These are phyloP conservation scores for Pachydiplax longipennis DNA, from an alignment of 2,888 invertebrate genomes.

Conservation along the genomic window DNA sequence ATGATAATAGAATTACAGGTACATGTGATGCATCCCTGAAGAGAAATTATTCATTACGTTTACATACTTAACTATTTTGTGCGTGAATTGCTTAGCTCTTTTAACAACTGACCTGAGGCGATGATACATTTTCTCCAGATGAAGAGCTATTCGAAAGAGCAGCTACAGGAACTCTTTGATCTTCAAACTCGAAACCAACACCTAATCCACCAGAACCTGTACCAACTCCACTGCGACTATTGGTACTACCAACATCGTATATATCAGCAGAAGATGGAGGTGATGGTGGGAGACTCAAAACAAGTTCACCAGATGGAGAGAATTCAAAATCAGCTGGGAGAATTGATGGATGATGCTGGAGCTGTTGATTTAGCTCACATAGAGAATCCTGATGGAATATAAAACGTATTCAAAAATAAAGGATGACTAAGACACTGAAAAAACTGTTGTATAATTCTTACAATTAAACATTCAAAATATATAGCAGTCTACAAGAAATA, in stretches of 20 bases:
- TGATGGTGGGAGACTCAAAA: constrained; percentile 68
- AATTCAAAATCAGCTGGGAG: constrained; percentile 94
- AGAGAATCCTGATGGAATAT: constrained; percentile 78
- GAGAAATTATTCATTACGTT: too few relatives aligned
- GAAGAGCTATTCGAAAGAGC: constrained; percentile 67
- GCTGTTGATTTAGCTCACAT: constrained; percentile 83
- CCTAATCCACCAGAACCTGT: neutral
- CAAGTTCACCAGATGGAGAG: constrained; percentile 78
- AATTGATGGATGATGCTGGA: constrained; percentile 90
- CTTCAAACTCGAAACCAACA: constrained; percentile 67
- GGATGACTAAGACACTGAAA: neutral
- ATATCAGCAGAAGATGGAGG: constrained; percentile 61
- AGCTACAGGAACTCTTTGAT: constrained; percentile 79
- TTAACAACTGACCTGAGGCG: constrained; percentile 24
- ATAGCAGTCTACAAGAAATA: too few relatives aligned
- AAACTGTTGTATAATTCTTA: too few relatives aligned
- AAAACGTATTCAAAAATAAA: neutral
- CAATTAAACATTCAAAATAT: too few relatives aligned
- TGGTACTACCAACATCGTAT: constrained; percentile 66
- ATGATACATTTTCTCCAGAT: constrained; percentile 41
- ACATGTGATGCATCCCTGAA: too few relatives aligned
- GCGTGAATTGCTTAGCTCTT: neutral
- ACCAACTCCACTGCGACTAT: constrained; percentile 56
- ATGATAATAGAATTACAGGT: too few relatives aligned
- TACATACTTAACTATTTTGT: too few relatives aligned